phyloP scores from a whole-genome alignment of 2,888 invertebrate species.

The Apamea epomidion region DNA sequence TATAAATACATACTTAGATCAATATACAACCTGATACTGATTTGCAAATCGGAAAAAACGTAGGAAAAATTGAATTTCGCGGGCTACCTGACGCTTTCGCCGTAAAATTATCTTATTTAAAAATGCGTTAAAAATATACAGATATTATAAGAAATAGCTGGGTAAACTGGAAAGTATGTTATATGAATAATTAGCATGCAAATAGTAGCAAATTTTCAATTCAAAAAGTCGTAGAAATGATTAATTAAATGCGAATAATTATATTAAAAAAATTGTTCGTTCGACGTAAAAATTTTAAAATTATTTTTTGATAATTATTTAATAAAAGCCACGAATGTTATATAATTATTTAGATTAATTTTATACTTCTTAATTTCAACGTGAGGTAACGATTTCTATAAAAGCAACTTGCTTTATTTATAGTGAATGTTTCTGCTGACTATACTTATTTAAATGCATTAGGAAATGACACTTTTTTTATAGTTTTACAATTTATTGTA shows the following conservation, averaged over 20 bases:
- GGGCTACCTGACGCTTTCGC: not conserved
- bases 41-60: not conserved
- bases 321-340: constrained; percentile 52
- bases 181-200: constrained; percentile 37
- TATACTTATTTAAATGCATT: constrained; percentile 52
- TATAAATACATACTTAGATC: too few relatives aligned
- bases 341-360: constrained; percentile 17
- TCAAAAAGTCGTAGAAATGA: constrained; percentile 13
- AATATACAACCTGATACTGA: too few relatives aligned
- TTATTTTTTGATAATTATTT: constrained; percentile 25
- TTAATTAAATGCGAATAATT: constrained; percentile 29
- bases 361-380: constrained; percentile 49
- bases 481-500: constrained; percentile 1
- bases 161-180: constrained; percentile 47
- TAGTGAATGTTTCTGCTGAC: constrained; percentile 35
- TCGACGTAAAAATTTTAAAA: constrained; percentile 21
- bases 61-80: not conserved
- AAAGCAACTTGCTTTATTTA: constrained; percentile 44
- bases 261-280: constrained; percentile 20
- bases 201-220: constrained; percentile 32
- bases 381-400: constrained; percentile 60
- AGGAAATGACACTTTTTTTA: constrained; percentile 39
- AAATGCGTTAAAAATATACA: constrained; percentile 45
- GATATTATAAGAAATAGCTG: constrained; percentile 29
- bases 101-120: constrained; percentile 50